phyloP scores from a whole-genome alignment of 37 sponge, comb jelly and placozoan species.

The Crambe crambe region DNA sequence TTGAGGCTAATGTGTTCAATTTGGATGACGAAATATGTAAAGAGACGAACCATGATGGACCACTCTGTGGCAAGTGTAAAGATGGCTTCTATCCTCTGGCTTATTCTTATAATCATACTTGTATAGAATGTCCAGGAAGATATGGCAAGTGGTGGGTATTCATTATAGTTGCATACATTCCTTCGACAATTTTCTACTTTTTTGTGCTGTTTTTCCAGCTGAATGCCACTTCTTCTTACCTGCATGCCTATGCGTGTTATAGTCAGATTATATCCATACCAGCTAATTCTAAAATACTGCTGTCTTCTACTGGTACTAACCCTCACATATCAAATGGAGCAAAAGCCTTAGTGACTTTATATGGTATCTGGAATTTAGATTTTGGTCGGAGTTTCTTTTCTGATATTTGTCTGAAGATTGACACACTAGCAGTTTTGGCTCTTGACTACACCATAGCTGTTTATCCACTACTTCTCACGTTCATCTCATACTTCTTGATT shows the following conservation, averaged over 20 bases:
- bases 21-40: background rate
- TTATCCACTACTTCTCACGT: no score
- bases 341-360: no score
- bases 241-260: conserved; percentile 55
- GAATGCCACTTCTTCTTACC: conserved; percentile 32
- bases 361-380: no score
- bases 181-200: conserved; percentile 42
- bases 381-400: no score
- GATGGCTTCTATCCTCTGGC: conserved; percentile 4
- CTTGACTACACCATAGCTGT: no score
- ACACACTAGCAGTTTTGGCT: no score
- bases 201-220: conserved; percentile 51
- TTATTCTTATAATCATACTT: conserved; percentile 26
- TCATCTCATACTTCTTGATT: no score
- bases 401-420: no score
- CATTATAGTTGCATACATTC: conserved; percentile 10
- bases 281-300: conserved; percentile 16
- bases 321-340: background rate
- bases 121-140: background rate
- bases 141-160: background rate
- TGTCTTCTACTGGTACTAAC: background rate
- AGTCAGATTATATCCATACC: conserved; percentile 30
- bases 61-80: conserved; percentile 40
- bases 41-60: background rate
- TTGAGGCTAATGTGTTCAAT: background rate